A percentile compares a stretch with the other conserved stretches of the same genome.
Conservation (phyloP, 2,888 invertebrate species). For the Miltochrista miniata region DNA sequence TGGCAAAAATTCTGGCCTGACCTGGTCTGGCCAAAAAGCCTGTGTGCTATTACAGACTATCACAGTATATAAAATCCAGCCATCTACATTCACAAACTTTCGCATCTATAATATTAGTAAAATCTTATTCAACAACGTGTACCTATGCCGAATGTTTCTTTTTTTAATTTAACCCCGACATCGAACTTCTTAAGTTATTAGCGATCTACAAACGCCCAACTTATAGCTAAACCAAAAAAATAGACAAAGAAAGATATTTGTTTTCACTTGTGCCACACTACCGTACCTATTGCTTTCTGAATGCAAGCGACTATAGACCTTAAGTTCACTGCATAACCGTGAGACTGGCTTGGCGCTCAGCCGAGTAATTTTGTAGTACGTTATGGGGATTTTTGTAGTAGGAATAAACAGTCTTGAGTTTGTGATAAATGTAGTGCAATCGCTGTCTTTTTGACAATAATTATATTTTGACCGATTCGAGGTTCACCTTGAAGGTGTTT, state of each 20-base stretch:
- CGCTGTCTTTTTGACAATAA: background rate
- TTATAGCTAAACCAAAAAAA: constrained; percentile 1
- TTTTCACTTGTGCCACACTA: constrained; percentile 63
- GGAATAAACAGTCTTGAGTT: constrained; percentile 50
- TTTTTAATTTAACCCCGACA: background rate
- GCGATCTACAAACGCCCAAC: background rate
- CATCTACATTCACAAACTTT: no score
- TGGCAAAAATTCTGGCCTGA: no score
- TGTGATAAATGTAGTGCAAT: constrained; percentile 15
- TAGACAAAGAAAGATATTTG: constrained; percentile 34
- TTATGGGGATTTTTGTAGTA: constrained; percentile 70
- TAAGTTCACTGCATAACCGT: constrained; percentile 52
- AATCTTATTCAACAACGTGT: no score
- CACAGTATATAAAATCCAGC: no score
- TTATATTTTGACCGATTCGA: background rate
- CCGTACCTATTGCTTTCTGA: constrained; percentile 49
- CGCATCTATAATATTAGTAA: no score
- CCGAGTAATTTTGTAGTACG: constrained; percentile 75
- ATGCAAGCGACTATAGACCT: constrained; percentile 45
- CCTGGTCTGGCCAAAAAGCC: no score
- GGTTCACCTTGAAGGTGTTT: no score
- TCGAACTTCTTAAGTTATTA: constrained; percentile 3
- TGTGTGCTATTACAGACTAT: no score
- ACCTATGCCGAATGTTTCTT: background rate
- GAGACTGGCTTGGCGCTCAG: constrained; percentile 44